Evolutionary conservation across 2,113 vertebrate genomes (phyloP).

Genomic region (Mungos mungo): DNA sequence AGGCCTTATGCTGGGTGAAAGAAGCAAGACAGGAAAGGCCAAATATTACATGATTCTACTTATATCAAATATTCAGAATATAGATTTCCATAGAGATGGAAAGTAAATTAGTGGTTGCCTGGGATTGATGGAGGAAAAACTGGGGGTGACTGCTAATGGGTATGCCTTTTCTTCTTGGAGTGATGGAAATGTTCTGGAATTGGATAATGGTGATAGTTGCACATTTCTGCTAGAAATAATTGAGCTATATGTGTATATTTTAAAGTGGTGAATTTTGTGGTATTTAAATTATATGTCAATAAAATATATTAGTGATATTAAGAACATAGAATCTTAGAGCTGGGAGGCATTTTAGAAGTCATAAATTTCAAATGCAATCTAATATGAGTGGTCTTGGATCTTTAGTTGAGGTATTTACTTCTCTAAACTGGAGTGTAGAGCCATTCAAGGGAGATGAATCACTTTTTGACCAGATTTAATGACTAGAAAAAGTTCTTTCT

Average conservation of each 20-base stretch:
- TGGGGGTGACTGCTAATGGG: background rate
- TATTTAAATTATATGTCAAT: background rate
- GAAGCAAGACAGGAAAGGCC: background rate
- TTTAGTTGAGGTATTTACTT: background rate
- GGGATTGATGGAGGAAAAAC: background rate
- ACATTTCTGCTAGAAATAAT: background rate
- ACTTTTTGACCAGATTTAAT: background rate
- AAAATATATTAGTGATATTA: background rate
- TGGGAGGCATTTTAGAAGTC: background rate
- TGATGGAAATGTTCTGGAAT: slow-evolving; percentile 1
- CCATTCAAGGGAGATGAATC: background rate
- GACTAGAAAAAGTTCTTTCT: background rate
- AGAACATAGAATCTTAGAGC: background rate
- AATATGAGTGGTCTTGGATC: background rate
- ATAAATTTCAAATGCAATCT: background rate
- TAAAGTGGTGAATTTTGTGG: background rate
- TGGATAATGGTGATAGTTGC: background rate
- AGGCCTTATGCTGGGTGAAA: background rate
- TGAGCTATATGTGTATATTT: background rate
- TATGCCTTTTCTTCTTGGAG: background rate
- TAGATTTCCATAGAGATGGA: background rate
- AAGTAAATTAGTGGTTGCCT: background rate
- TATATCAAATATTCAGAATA: background rate
- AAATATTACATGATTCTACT: background rate
- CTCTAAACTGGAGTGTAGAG: background rate